Base-by-base conservation (phyloP, 2,888 invertebrate species). In the Lycaena phlaeas region DNA sequence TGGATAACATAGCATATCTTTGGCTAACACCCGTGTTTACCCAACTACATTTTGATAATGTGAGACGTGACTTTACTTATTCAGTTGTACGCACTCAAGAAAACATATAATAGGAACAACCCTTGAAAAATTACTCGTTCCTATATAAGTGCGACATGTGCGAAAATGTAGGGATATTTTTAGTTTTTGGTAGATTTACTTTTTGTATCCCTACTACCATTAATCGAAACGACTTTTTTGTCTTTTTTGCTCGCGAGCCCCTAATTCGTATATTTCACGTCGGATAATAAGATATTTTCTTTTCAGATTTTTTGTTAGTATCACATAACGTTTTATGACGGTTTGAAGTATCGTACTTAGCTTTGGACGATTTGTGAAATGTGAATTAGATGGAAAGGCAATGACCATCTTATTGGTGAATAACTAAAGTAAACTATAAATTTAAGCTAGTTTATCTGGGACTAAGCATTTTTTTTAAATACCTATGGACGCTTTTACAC, bases 131-230 rank as follows among this genome's bases (percentile, higher is more conserved):
- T 27, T 40, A 44, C 34, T 44, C 39, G 41, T 40, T 42, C 48
- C 43, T 36, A 38, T 46, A 34, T 42, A 43, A 47, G 42, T 45
- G 38, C 31, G 44, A 44, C 44, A 44, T 48, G 38, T 38, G 29
- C 42, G 37, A 49, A 47, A 47, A 46, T 50, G 50, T 42, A 39
- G 36, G 46, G 45, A 52, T 40, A 45, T 42, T 45, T 45, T 38
- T 51, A 41, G 44, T 44, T 51, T 42, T 41, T 27, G 41, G 31
- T 41, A 48, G 48, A 52, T 52, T 52, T 48, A 50, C 44, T 52
- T 51, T 53, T 50, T 50, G 46, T 44, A 41, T 48, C 48, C 46
- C 44, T 29, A 40, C 45, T 39, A 41, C 43, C 45, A 37, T 40
- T 37, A 36, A 25, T 14, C 27, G 29, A 41, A 34, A 34, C 27